Evolutionary conservation across 2,888 invertebrate genomes (phyloP).

Genomic region (Limnephilus lunatus): DNA sequence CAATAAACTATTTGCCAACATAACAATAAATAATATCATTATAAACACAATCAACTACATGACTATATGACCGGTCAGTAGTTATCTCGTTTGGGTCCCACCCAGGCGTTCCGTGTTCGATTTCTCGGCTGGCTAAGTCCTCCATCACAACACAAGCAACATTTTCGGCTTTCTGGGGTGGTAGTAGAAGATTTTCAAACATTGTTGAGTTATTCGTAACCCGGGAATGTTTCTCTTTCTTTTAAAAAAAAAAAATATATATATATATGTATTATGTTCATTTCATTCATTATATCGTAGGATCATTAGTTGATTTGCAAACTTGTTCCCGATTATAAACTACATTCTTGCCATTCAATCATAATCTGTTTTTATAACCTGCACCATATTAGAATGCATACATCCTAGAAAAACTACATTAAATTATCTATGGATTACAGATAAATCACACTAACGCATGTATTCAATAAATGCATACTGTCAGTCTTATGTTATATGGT

Average conservation of each 20-base stretch:
- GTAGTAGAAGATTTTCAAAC: too few relatives aligned
- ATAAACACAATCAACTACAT: background rate
- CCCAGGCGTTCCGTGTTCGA: too few relatives aligned
- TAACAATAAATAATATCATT: background rate
- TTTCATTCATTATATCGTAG: background rate
- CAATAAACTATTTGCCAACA: background rate
- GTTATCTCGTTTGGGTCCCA: too few relatives aligned
- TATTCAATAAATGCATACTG: background rate
- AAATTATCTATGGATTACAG: background rate
- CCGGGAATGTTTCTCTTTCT: too few relatives aligned
- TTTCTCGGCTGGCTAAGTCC: too few relatives aligned
- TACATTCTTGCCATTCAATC: background rate
- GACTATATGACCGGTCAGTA: too few relatives aligned
- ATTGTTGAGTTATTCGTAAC: too few relatives aligned
- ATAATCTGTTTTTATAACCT: background rate
- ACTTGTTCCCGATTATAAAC: background rate
- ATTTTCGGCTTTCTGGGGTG: too few relatives aligned
- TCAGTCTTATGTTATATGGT: background rate
- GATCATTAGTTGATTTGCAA: background rate
- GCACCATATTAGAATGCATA: background rate
- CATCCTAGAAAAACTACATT: background rate
- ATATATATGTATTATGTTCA: background rate
- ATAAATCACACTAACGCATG: background rate
- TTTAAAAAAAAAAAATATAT: too few relatives aligned
- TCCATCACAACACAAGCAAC: too few relatives aligned